Evolutionary conservation across 2,888 invertebrate genomes (phyloP), one percentile per base, ranked within the genome.

Genomic region (Tupiocoris notatus): DNA sequence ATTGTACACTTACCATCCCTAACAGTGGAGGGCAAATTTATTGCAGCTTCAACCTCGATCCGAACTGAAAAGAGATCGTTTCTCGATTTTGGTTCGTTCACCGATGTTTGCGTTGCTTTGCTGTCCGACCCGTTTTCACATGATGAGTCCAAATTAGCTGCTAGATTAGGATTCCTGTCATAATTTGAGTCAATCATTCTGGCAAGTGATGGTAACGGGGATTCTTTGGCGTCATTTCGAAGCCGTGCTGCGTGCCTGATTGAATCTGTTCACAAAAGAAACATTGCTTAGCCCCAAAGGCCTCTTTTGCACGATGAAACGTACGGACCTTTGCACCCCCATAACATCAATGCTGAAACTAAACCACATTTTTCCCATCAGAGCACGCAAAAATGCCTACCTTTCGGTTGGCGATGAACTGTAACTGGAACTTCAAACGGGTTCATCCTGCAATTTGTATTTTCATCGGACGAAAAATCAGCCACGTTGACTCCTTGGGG

Each of bases 41-140:
- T 65, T 1, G 75, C 75, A 1, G 65, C 58, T 65, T 75, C 75
- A 1, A 75, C 65, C 57, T 75, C 75, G 17, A 75, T 24, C 57
- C 75, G 64, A 1, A 56, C 75, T 12, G 75, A 21, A 25, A 75
- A 75, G 16, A 75, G 58, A 20, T 75, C 75, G 21, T 54, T 20
- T 3, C 9, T 23, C 1, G 39, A 25, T 12, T 56, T 23, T 7
- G 56, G 58, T 12, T 57, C 57, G 18, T 75, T 66, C 57, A 65
- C 65, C n/a, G 75, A 57, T 7, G 75, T 75, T 21, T 75, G 75
- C 1, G 75, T 75, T 0, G 75, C 75, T 75, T 75, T 75, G 64
- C 65, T 65, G 22, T 75, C 75, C 9, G 75, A 75, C 17, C 75
- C 75, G n/a, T 64, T 22, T 2, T 75, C 75, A 18, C 23, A 24